phyloP scores from a whole-genome alignment of 2,797 vertebrate genomes.

The Syngnathus acus region DNA sequence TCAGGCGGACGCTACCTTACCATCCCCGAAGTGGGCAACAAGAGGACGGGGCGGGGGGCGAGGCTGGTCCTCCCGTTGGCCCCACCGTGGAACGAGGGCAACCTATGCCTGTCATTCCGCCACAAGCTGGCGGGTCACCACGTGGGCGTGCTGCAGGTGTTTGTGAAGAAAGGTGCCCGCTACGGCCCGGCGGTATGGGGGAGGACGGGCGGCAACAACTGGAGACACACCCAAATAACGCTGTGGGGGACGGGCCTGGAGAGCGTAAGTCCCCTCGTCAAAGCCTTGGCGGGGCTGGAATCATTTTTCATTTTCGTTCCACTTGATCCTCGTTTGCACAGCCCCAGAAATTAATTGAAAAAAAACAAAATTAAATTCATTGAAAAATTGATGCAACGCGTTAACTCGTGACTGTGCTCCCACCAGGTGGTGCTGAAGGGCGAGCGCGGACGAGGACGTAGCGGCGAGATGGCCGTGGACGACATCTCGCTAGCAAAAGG shows the following conservation, averaged over 20 bases:
- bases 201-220: slow-evolving; percentile 83
- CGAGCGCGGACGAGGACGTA: slow-evolving; percentile 77
- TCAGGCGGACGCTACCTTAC: slow-evolving; percentile 85
- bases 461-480: slow-evolving; percentile 86
- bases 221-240: slow-evolving; percentile 88
- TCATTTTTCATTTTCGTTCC: no score
- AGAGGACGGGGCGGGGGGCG: slow-evolving; percentile 73
- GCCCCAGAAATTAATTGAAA: no score
- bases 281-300: background rate
- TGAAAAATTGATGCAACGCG: background rate
- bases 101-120: slow-evolving; percentile 87
- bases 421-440: slow-evolving; percentile 90
- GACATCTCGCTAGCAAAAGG: slow-evolving; percentile 86
- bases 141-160: slow-evolving; percentile 84
- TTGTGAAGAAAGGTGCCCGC: slow-evolving; percentile 77
- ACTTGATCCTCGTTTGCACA: no score
- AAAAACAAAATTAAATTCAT: no score
- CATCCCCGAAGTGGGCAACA: slow-evolving; percentile 74
- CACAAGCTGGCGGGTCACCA: slow-evolving; percentile 83
- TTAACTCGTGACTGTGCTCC: slow-evolving; percentile 7
- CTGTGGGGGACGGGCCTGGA: slow-evolving; percentile 78
- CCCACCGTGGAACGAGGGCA: slow-evolving; percentile 65
- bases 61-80: slow-evolving; percentile 79
- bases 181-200: slow-evolving; percentile 87
- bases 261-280: slow-evolving; percentile 77